Percentiles rank a stretch among this genome's conserved stretches.
Evolutionary conservation across 2,888 invertebrate species (phyloP).

Genomic region (Drosophila macrospina): DNA sequence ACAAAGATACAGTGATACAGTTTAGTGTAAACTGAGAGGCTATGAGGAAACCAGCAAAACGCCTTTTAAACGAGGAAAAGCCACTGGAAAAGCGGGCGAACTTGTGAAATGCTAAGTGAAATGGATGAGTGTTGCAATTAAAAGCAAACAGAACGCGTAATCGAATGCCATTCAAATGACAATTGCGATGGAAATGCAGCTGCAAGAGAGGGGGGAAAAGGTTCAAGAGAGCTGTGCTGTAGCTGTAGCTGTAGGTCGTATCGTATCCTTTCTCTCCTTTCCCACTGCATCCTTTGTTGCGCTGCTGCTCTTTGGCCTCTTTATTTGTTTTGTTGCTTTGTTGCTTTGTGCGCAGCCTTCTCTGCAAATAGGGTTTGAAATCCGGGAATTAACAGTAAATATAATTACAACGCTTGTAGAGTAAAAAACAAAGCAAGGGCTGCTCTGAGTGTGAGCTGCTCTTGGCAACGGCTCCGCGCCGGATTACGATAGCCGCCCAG

Average conservation of each 20-base stretch:
- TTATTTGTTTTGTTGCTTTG: conserved; percentile 27
- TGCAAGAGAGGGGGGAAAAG: background rate
- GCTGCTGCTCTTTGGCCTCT: conserved; percentile 26
- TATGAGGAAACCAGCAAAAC: conserved; percentile 3
- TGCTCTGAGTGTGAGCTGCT: background rate
- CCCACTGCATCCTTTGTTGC: conserved; percentile 39
- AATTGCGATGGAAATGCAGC: conserved; percentile 25
- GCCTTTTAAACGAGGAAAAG: background rate
- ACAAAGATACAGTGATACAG: background rate
- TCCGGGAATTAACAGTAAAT: conserved; percentile 68
- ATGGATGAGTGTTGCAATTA: conserved; percentile 68
- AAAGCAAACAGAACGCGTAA: conserved; percentile 73
- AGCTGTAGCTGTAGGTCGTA: conserved; percentile 3
- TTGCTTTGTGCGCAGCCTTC: conserved; percentile 55
- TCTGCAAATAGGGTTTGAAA: conserved; percentile 49
- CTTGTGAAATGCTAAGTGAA: conserved; percentile 44
- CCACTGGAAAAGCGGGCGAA: conserved; percentile 23
- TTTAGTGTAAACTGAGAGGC: background rate
- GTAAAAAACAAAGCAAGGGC: background rate
- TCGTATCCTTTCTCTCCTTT: conserved; percentile 21
- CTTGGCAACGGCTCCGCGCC: background rate
- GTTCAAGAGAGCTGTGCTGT: no score
- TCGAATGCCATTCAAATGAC: conserved; percentile 68
- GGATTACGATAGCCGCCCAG: conserved; percentile 11
- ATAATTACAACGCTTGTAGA: conserved; percentile 59